These are phyloP conservation scores for Osmerus mordax DNA, from an alignment of 2,113 vertebrate species.

Conservation along the genomic window DNA sequence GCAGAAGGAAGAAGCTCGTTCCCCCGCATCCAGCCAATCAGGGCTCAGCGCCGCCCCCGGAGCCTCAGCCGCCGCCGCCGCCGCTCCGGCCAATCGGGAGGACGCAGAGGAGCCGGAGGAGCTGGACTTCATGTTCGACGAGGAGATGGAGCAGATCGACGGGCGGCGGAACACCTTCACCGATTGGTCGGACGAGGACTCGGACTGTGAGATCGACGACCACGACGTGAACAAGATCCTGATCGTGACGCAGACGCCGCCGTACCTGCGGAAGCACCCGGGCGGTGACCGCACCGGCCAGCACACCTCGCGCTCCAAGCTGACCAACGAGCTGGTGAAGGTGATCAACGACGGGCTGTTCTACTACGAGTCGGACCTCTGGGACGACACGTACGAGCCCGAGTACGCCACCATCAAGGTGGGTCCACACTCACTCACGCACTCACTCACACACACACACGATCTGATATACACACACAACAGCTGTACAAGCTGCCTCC, in stretches of 20 bases:
- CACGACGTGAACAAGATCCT: slow-evolving; percentile 97
- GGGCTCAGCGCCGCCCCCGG: slow-evolving; percentile 42
- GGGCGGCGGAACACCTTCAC: slow-evolving; percentile 97
- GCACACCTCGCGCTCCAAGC: slow-evolving; percentile 91
- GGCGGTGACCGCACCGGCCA: slow-evolving; percentile 94
- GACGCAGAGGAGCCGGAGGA: slow-evolving; percentile 95
- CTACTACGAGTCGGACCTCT: slow-evolving; percentile 97
- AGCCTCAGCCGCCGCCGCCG: slow-evolving; percentile 7
- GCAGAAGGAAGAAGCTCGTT: slow-evolving; percentile 78
- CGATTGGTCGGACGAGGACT: slow-evolving; percentile 95
- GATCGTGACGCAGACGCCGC: slow-evolving; percentile 95
- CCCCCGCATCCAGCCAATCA: slow-evolving; percentile 49
- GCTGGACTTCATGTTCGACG: slow-evolving; percentile 96
- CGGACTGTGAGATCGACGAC: slow-evolving; percentile 94
- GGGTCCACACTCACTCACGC: slow-evolving; percentile 35
- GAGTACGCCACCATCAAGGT: slow-evolving; percentile 99
- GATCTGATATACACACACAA: neutral
- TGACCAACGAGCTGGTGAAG: slow-evolving; percentile 88
- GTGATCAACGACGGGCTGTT: slow-evolving; percentile 97
- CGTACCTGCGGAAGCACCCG: slow-evolving; percentile 92
- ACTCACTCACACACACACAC: neutral
- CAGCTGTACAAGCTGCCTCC: no score
- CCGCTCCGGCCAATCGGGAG: slow-evolving; percentile 54
- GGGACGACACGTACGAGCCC: slow-evolving; percentile 92
- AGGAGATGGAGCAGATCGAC: slow-evolving; percentile 98